A percentile compares a stretch with the other conserved stretches of the same genome.
Evolutionary conservation across 2,113 vertebrate species (phyloP).

Genomic region (Bettongia penicillata): DNA sequence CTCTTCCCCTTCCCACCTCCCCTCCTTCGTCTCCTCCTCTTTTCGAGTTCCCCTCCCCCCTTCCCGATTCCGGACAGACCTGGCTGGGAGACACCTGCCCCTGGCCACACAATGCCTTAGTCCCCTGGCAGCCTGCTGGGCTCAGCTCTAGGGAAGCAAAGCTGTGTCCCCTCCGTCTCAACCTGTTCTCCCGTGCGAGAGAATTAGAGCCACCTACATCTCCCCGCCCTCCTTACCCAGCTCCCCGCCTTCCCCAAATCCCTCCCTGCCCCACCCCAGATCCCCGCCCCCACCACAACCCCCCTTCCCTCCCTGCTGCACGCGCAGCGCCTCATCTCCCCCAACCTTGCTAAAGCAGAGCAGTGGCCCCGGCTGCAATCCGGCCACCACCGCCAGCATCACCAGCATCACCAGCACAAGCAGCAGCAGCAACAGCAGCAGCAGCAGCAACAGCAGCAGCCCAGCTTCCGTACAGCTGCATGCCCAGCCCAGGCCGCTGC

Average conservation of each 20-base stretch:
- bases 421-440: neutral
- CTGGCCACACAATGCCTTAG: neutral
- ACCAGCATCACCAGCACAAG: neutral
- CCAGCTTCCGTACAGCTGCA: neutral
- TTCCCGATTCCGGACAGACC: neutral
- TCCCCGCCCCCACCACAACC: neutral
- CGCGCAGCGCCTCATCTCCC: constrained; percentile 40
- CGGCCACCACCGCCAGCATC: constrained; percentile 42
- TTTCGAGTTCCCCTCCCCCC: neutral
- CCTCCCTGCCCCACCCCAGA: neutral
- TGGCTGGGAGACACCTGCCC: constrained; percentile 50
- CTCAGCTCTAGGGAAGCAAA: neutral
- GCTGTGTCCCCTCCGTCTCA: neutral
- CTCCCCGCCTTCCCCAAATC: neutral
- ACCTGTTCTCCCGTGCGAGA: neutral
- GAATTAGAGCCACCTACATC: neutral
- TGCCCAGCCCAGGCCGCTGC: constrained; percentile 14
- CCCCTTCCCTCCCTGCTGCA: constrained; percentile 36
- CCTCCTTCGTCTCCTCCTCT: neutral
- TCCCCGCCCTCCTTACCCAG: neutral
- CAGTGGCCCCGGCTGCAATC: constrained; percentile 36
- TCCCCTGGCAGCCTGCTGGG: neutral
- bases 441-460: neutral
- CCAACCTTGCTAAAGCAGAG: neutral
- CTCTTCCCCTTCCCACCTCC: neutral